Base-by-base conservation (phyloP, 2,797 vertebrate species). In the Arnoldichthys spilopterus region DNA sequence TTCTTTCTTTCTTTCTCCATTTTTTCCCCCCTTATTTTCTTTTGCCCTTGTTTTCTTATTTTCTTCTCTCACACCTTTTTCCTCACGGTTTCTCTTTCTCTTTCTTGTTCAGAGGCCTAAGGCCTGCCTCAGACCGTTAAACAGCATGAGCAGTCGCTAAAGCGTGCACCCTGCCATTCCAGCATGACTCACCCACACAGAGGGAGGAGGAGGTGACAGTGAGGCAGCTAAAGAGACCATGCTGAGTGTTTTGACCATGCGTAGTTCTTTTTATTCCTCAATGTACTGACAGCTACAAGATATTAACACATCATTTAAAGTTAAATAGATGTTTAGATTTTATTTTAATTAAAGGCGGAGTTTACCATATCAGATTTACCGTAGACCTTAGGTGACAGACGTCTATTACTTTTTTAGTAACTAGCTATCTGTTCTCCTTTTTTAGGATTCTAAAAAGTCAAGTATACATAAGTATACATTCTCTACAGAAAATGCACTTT, bases 111-210 rank as follows among this genome's bases (percentile, higher is more conserved):
- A 5, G 20, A 76, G 40, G 20, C 32, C 40, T 64, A 45, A 63
- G 34, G 45, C 7, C 20, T 64, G 47, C 28, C 54, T 69, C 58
- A 43, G 6, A 72, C 69, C 24, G 34, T 64, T 72, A 54, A 78
- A 63, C 58, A 54, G 76, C 22, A 3, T 54, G 30, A 47, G 47
- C 61, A 66, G 63, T 24, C 11, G n/a, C 63, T 43, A 20, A 9
- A 54, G 71, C 12, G 15, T 37, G 34, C 32, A 15, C 34, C 37
- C 71, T 51, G 24, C 64, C 63, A 49, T 61, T 45, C 51, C 62
- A 61, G 40, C 40, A 53, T 74, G 76, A 69, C 70, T 82, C 63
- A 63, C 34, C 64, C 47, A 47, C n/a, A 58, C 8, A 49, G 66
- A 30, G 45, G 22, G 47, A 54, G 45, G 28, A 63, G 45, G 20